Evolutionary conservation across 2,888 invertebrate genomes (phyloP).

Genomic region (Zaprionus bogoriensis): DNA sequence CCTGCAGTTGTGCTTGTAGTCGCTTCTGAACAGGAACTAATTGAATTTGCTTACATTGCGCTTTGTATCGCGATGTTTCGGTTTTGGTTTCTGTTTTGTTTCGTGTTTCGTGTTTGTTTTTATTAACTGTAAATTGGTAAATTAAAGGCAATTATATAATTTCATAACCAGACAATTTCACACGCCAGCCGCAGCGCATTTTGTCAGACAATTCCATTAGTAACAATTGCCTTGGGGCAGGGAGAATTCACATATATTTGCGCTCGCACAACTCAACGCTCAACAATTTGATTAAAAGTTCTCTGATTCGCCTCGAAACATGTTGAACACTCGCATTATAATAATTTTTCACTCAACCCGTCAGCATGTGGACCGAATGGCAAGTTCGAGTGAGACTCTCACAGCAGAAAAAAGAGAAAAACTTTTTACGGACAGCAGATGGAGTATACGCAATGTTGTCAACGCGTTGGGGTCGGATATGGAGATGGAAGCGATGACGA

Average conservation of each 20-base stretch:
- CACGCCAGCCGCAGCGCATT: conserved; percentile 44
- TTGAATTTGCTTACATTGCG: conserved; percentile 39
- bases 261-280: background rate
- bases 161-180: conserved; percentile 47
- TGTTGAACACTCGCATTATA: conserved; percentile 30
- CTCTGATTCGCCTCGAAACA: conserved; percentile 5
- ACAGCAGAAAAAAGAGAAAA: conserved; percentile 24
- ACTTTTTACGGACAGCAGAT: conserved; percentile 23
- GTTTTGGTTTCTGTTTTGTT: too few species aligned
- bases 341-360: conserved; percentile 22
- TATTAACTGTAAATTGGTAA: conserved; percentile 64
- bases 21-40: conserved; percentile 26
- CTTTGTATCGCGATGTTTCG: conserved; percentile 30
- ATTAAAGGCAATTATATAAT: conserved; percentile 62
- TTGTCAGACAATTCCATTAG: conserved; percentile 64
- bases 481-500: conserved; percentile 39
- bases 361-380: conserved; percentile 21
- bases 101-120: conserved; percentile 38
- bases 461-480: conserved; percentile 34
- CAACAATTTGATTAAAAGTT: conserved; percentile 52
- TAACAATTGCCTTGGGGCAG: conserved; percentile 44
- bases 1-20: background rate
- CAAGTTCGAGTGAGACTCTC: conserved; percentile 36
- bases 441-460: conserved; percentile 41
- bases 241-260: background rate